These are phyloP conservation scores for Acanthis flammea DNA, from an alignment of 2,797 vertebrate species.

Conservation along the genomic window DNA sequence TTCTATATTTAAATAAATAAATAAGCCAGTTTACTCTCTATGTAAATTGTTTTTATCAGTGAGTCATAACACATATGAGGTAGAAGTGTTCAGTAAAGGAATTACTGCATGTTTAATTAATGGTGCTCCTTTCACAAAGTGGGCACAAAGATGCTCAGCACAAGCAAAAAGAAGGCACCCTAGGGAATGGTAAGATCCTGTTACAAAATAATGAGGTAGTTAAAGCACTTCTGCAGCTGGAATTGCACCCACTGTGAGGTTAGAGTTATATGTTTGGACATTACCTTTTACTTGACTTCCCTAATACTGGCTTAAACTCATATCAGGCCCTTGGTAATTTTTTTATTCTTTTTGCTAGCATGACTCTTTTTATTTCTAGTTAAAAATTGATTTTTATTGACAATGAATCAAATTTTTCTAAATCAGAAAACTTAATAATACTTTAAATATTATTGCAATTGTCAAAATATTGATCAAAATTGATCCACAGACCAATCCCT, in stretches of 20 bases:
- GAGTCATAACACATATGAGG: accelerated
- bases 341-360: not conserved
- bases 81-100: not conserved
- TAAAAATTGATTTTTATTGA: not conserved
- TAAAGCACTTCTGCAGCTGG: not conserved
- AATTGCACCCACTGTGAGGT: not conserved
- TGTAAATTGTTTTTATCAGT: not conserved
- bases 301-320: not conserved
- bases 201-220: not conserved
- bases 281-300: not conserved
- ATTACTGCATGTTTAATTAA: not conserved
- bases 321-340: not conserved
- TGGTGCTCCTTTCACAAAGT: not conserved
- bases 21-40: not conserved
- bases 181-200: not conserved
- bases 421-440: not conserved
- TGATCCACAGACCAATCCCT: not conserved
- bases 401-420: not conserved
- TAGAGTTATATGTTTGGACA: not conserved
- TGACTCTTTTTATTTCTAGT: not conserved
- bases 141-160: not conserved
- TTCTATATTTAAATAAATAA: not conserved
- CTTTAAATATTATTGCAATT: not conserved
- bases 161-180: not conserved
- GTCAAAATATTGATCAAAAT: not conserved